These are phyloP conservation scores for Coregonus clupeaformis DNA, from an alignment of 2,113 vertebrate genomes.

Conservation along the genomic window DNA sequence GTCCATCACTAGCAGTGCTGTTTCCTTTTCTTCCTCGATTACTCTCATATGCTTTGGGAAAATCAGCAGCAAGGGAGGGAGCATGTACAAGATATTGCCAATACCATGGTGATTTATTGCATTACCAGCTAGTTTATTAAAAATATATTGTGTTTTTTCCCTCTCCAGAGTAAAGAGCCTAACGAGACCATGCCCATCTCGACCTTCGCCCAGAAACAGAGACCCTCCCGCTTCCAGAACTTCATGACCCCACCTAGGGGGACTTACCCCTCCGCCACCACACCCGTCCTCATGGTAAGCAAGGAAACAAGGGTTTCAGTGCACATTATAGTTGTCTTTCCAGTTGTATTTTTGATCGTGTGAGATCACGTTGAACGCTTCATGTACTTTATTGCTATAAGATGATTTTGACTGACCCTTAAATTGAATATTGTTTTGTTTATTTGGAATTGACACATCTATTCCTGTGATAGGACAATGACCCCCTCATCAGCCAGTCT, in stretches of 20 bases:
- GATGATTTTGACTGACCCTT: neutral
- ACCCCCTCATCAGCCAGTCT: conserved; percentile 90
- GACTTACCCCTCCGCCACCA: conserved; percentile 81
- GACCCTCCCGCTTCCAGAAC: conserved; percentile 84
- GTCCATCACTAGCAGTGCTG: too few relatives aligned
- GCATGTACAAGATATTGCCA: neutral
- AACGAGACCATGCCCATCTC: conserved; percentile 98
- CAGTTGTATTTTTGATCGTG: too few relatives aligned
- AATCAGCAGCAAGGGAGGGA: too few relatives aligned
- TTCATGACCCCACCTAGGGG: conserved; percentile 89
- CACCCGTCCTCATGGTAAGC: conserved; percentile 86
- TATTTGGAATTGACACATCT: neutral
- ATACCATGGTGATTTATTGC: neutral
- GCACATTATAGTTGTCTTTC: too few relatives aligned
- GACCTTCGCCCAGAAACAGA: conserved; percentile 95
- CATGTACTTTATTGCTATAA: neutral
- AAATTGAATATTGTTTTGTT: neutral
- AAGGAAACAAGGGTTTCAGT: too few relatives aligned
- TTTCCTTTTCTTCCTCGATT: too few relatives aligned
- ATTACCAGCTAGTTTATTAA: neutral
- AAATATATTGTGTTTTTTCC: neutral
- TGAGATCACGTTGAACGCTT: too few relatives aligned
- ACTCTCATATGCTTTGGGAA: too few relatives aligned
- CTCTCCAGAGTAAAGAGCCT: conserved; percentile 90
- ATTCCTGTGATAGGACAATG: conserved; percentile 78